Base-by-base conservation (phyloP, 1,140 invertebrate genomes). In the Drosophila murphyi region DNA sequence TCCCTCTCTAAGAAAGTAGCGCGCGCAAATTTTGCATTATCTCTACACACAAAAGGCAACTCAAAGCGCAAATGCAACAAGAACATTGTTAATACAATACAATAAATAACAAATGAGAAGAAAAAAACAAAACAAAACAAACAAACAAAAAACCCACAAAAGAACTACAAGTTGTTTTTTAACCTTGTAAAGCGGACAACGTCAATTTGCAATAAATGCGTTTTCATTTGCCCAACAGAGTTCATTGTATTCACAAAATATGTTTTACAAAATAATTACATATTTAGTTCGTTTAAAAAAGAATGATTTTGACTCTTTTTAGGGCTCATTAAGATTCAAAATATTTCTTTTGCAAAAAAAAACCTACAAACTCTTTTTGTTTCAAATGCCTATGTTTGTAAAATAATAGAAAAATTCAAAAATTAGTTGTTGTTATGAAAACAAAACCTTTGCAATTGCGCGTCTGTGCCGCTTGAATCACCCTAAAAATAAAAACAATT, bases 271-370 rank as follows among this genome's bases (percentile, higher is more conserved):
- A 65, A 5, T 2, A 35, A 39, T 81, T 59, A 32, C 5, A 41
- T 31, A 4, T 31, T 72, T 37, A 20, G 43, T 78, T 72, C 34
- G 0, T 45, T 64, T 78, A 54, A 74, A 91, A 91, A 91, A 91
- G 89, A 68, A 87, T 83, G 75, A 78, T 89, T 91, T 91, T 91
- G 89, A 73, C 89, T 91, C 89, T 91, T 91, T 86, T 75, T 90
- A 86, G 89, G 89, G 89, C 89, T 91, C 89, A 91, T 90, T 85
- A 89, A 91, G 89, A 87, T 79, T 87, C 89, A 91, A 91, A 91
- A 81, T 83, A 90, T 91, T 89, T 89, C 90, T 91, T 91, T 91
- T 91, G 89, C 47, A 70, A 75, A 68, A n/a, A 50, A 59, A 75
- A 32, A 32, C 37, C 2, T 47, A 2, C 37, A 48, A 68, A 71